A percentile compares a stretch with the other conserved stretches of the same genome.
These are phyloP conservation scores for Gallinago paraguaiae DNA, from an alignment of 2,113 vertebrate genomes.

Conservation along the genomic window DNA sequence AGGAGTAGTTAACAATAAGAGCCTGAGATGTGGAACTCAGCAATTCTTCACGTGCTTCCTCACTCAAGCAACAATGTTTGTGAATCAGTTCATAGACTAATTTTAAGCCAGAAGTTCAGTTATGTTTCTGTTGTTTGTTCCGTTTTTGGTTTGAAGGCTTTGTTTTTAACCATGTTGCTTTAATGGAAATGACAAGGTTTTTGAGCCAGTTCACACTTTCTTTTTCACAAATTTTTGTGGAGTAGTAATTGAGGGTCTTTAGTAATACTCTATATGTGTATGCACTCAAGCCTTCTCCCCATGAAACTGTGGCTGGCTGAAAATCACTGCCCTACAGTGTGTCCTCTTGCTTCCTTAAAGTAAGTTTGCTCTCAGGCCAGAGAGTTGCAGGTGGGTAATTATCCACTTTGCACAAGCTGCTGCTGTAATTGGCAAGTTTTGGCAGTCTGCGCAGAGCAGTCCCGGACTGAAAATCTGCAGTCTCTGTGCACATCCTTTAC, in stretches of 20 bases:
- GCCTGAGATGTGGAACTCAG: not conserved
- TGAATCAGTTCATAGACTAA: not conserved
- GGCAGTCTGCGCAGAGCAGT: not conserved
- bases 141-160: not conserved
- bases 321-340: not conserved
- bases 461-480: not conserved
- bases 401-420: not conserved
- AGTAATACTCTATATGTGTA: too few species aligned
- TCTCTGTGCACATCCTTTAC: not conserved
- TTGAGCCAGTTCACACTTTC: not conserved
- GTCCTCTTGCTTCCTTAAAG: slow-evolving; percentile 5
- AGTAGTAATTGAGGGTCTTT: not conserved
- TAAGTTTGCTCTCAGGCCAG: not conserved
- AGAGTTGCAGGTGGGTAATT: not conserved
- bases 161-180: not conserved
- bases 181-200: not conserved
- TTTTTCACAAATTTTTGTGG: not conserved
- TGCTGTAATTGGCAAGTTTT: not conserved
- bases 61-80: not conserved
- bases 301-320: not conserved
- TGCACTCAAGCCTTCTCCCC: not conserved
- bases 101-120: not conserved
- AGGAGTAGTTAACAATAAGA: not conserved
- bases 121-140: not conserved
- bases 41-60: not conserved